These are phyloP conservation scores for Ctenoplectra terminalis DNA, from an alignment of 1,140 invertebrate genomes.

Conservation along the genomic window DNA sequence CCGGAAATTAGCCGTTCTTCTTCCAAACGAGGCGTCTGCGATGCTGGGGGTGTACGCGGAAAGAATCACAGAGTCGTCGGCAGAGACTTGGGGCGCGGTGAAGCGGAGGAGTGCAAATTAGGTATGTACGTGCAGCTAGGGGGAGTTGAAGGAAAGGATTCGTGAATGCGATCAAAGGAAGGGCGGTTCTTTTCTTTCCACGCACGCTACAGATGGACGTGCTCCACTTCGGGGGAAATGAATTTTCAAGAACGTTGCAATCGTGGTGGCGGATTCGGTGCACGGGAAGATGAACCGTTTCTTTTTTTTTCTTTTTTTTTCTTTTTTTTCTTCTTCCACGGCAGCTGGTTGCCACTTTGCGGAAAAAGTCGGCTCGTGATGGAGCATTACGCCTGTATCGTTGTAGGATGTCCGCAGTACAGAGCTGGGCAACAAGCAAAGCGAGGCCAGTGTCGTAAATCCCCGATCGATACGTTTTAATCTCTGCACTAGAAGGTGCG, in stretches of 20 bases:
- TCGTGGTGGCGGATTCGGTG: not conserved
- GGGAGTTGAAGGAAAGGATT: slow-evolving; percentile 1
- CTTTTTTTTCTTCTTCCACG: slow-evolving; percentile 3
- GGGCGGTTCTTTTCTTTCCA: not conserved
- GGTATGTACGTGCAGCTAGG: slow-evolving; percentile 9
- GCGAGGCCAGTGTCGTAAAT: slow-evolving; percentile 9
- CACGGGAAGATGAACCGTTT: not conserved
- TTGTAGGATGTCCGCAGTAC: not conserved
- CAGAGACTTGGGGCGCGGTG: not conserved
- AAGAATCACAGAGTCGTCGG: not conserved
- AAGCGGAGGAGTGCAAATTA: not conserved
- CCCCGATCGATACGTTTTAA: slow-evolving; percentile 47
- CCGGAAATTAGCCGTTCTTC: not conserved
- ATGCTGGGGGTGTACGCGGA: not conserved
- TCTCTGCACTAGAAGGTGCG: not conserved
- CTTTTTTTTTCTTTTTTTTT: not conserved
- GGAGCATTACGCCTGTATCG: slow-evolving; percentile 10
- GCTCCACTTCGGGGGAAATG: slow-evolving; percentile 8
- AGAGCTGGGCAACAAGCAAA: too few species aligned
- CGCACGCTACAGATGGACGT: not conserved
- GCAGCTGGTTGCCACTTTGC: not conserved
- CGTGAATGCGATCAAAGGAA: slow-evolving; percentile 28
- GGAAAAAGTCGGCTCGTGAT: not conserved
- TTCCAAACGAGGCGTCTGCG: not conserved
- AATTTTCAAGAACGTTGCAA: slow-evolving; percentile 8